Conservation (phyloP, 2,888 invertebrate genomes). For the Chaetoderma sp. region DNA sequence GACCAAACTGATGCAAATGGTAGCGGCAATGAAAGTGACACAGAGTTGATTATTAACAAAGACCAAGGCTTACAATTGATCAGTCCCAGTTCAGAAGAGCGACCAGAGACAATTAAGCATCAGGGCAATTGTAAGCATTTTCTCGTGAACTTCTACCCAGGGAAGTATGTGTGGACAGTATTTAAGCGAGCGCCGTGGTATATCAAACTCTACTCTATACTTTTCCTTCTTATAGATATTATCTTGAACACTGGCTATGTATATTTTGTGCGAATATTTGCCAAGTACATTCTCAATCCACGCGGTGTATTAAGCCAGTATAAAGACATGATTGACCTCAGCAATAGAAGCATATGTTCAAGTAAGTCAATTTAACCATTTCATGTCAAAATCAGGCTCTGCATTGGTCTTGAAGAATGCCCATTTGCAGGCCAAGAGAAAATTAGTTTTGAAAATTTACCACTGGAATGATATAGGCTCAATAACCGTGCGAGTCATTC, state of each 20-base stretch:
- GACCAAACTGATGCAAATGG: not conserved
- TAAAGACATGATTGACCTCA: conserved; percentile 47
- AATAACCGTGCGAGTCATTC: too few relatives aligned
- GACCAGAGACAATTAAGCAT: not conserved
- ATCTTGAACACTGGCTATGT: conserved; percentile 42
- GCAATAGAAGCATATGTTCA: conserved; percentile 50
- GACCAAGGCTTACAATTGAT: not conserved
- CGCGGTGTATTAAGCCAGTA: conserved; percentile 49
- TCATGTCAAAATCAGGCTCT: too few relatives aligned
- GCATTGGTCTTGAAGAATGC: too few relatives aligned
- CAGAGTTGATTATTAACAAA: not conserved
- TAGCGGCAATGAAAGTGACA: not conserved
- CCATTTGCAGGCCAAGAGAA: too few relatives aligned
- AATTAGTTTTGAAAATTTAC: too few relatives aligned
- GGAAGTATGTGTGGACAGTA: conserved; percentile 44
- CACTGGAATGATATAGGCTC: too few relatives aligned
- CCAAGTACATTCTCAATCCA: conserved; percentile 41
- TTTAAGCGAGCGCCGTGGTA: conserved; percentile 52
- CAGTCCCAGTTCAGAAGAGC: not conserved
- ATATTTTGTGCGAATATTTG: conserved; percentile 44
- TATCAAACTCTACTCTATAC: conserved; percentile 44
- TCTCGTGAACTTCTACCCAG: conserved; percentile 52
- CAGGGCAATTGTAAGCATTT: conserved; percentile 34
- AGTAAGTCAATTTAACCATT: too few relatives aligned
- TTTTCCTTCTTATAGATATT: conserved; percentile 45